Conservation (phyloP, 2,113 vertebrate species). For the Anhinga anhinga region DNA sequence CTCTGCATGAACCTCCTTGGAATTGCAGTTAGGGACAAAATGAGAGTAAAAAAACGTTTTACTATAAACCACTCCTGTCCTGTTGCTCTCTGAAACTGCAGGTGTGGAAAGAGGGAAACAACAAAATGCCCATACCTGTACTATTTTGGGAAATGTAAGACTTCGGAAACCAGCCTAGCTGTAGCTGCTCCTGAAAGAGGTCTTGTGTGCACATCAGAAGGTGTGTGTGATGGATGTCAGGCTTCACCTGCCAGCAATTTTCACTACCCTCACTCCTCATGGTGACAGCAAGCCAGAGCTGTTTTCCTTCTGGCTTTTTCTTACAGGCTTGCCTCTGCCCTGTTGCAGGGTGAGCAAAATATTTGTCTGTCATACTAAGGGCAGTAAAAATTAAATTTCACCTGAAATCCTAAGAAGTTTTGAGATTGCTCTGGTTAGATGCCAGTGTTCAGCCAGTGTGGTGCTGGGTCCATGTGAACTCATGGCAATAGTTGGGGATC, state of each 20-base stretch:
- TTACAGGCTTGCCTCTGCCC: background rate
- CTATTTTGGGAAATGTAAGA: background rate
- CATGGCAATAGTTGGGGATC: background rate
- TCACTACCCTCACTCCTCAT: background rate
- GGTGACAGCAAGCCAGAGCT: background rate
- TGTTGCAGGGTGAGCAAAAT: background rate
- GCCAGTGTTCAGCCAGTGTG: background rate
- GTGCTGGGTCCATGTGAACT: background rate
- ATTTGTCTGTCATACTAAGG: background rate
- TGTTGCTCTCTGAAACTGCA: background rate
- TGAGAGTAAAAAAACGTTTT: background rate
- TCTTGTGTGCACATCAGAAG: background rate
- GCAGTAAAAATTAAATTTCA: background rate
- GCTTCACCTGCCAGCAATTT: background rate
- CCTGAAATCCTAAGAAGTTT: background rate
- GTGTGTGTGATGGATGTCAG: background rate
- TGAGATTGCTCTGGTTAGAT: background rate
- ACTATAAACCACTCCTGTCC: background rate
- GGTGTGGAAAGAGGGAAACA: background rate
- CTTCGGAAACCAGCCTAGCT: background rate
- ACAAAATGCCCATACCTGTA: background rate
- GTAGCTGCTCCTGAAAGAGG: background rate
- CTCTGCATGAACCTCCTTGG: background rate
- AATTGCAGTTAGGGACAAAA: background rate
- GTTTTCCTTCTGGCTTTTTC: background rate